phyloP scores from a whole-genome alignment of 2,888 invertebrate genomes.

The Pammene aurita region DNA sequence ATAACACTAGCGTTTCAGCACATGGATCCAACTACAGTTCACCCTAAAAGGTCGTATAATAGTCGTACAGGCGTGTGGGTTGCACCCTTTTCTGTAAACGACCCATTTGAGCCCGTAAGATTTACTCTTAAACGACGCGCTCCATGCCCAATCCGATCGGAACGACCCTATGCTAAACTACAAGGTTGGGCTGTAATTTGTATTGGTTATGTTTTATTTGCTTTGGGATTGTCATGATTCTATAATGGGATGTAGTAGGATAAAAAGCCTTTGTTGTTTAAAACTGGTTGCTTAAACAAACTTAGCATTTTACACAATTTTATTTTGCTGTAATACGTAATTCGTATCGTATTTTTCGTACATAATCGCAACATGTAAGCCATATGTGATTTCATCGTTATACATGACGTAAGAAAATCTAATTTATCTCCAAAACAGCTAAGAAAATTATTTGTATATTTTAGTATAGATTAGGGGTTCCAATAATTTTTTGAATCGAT shows the following conservation, averaged over 20 bases:
- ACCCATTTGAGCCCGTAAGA: slow-evolving; percentile 50
- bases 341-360: too few relatives aligned
- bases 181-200: slow-evolving; percentile 18
- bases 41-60: slow-evolving; percentile 5
- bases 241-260: slow-evolving; percentile 13
- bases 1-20: slow-evolving; percentile 52
- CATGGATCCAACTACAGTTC: slow-evolving; percentile 49
- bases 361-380: too few relatives aligned
- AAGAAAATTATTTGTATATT: too few relatives aligned
- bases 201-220: slow-evolving; percentile 25
- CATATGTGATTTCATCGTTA: too few relatives aligned
- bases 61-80: neutral
- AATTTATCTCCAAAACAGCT: too few relatives aligned
- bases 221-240: neutral
- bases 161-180: slow-evolving; percentile 18
- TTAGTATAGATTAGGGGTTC: too few relatives aligned
- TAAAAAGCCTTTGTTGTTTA: neutral
- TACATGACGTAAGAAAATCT: too few relatives aligned
- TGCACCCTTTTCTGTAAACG: neutral
- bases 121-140: slow-evolving; percentile 49
- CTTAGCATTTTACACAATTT: too few relatives aligned
- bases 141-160: slow-evolving; percentile 33
- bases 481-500: too few relatives aligned
- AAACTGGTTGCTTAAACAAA: neutral
- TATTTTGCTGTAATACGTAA: too few relatives aligned